These are phyloP conservation scores for Pseudanteris insignis DNA, from an alignment of 2,888 invertebrate genomes.

Conservation along the genomic window DNA sequence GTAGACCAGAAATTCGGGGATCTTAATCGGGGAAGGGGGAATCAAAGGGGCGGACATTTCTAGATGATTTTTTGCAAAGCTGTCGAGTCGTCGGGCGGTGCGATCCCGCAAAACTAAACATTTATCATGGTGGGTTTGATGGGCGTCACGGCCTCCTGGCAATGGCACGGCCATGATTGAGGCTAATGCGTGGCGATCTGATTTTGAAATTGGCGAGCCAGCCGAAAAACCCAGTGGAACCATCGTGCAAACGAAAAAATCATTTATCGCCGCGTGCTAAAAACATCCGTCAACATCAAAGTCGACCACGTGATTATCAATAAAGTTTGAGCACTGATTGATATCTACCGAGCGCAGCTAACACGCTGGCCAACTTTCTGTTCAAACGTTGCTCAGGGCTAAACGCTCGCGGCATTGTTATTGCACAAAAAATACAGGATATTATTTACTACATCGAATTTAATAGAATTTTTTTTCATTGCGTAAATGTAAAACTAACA, in stretches of 20 bases:
- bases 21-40: conserved; percentile 17
- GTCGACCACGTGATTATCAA: conserved; percentile 37
- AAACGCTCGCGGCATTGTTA: no score
- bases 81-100: conserved; percentile 17
- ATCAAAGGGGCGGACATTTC: conserved; percentile 25
- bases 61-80: conserved; percentile 30
- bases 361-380: conserved; percentile 11
- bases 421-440: not conserved
- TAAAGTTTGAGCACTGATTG: conserved; percentile 24
- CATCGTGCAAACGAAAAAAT: not conserved
- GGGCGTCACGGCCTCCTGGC: conserved; percentile 43
- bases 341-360: conserved; percentile 10
- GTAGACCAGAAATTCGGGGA: conserved; percentile 26
- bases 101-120: conserved; percentile 28
- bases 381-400: conserved; percentile 1
- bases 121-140: conserved; percentile 30
- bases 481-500: no score
- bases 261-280: not conserved
- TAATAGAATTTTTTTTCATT: not conserved
- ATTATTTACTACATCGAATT: not conserved
- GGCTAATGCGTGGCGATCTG: conserved; percentile 27
- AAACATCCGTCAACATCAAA: conserved; percentile 35
- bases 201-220: conserved; percentile 16
- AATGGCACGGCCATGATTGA: conserved; percentile 38
- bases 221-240: not conserved